A percentile compares a stretch with the other conserved stretches of the same genome.
These are phyloP conservation scores for Sylvia atricapilla DNA, from an alignment of 2,113 vertebrate species.

Conservation along the genomic window DNA sequence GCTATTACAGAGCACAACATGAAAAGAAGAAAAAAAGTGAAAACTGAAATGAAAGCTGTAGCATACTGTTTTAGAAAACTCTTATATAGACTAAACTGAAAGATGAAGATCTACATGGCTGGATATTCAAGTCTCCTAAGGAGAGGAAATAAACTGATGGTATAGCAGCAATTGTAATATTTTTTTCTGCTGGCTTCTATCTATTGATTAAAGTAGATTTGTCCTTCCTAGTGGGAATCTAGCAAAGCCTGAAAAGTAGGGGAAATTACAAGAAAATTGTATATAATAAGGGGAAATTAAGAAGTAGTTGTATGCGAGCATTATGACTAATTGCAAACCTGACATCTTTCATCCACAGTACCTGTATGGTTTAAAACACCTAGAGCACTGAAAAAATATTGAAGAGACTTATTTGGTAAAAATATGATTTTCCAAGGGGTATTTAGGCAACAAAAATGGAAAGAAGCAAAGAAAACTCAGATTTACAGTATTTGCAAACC, in stretches of 20 bases:
- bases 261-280: not conserved
- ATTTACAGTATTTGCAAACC: not conserved
- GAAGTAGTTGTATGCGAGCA: not conserved
- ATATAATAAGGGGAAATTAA: constrained; percentile 5
- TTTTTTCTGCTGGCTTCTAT: not conserved
- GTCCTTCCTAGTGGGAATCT: not conserved
- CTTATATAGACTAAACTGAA: not conserved
- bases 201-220: constrained; percentile 30
- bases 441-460: not conserved
- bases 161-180: not conserved
- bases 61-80: not conserved
- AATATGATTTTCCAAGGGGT: not conserved
- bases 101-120: not conserved
- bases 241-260: not conserved
- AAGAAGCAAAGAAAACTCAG: not conserved
- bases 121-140: not conserved
- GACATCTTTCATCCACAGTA: not conserved
- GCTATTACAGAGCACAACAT: not conserved
- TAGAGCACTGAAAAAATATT: not conserved
- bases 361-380: not conserved
- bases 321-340: constrained; percentile 13
- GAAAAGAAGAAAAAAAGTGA: not conserved
- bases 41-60: not conserved
- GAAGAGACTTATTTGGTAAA: not conserved
- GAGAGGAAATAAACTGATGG: not conserved